These are phyloP conservation scores for Thalassaphorura encarpata DNA, from an alignment of 1,140 invertebrate genomes.

Conservation along the genomic window DNA sequence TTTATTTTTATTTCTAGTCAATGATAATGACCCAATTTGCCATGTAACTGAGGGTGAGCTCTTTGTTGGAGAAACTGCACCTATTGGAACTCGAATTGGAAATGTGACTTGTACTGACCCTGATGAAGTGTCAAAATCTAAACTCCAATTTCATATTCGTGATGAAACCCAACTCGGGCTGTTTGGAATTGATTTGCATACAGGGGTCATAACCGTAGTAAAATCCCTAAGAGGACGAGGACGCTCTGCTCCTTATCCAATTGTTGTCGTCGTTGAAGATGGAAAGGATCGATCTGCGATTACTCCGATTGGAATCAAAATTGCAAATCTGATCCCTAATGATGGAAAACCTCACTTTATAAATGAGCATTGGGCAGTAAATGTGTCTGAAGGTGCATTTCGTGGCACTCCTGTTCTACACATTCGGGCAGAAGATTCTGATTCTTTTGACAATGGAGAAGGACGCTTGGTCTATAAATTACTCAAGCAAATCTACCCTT, in stretches of 20 bases:
- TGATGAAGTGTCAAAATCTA: conserved; percentile 46
- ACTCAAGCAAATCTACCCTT: conserved; percentile 28
- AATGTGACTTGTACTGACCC: conserved; percentile 70
- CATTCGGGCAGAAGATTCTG: conserved; percentile 65
- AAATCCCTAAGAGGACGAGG: conserved; percentile 62
- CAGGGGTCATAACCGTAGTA: conserved; percentile 54
- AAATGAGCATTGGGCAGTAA: conserved; percentile 22
- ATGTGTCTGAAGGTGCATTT: conserved; percentile 51
- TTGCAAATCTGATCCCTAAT: conserved; percentile 71
- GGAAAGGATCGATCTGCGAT: conserved; percentile 50
- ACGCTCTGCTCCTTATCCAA: conserved; percentile 57
- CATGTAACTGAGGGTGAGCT: conserved; percentile 35
- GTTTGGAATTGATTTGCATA: conserved; percentile 55
- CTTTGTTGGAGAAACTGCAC: conserved; percentile 40
- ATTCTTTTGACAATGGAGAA: conserved; percentile 37
- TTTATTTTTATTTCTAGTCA: conserved; percentile 55
- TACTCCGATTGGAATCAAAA: conserved; percentile 55
- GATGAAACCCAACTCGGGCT: conserved; percentile 41
- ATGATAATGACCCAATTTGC: conserved; percentile 62
- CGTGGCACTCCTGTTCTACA: conserved; percentile 63
- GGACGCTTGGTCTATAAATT: conserved; percentile 19
- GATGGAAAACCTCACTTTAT: conserved; percentile 65
- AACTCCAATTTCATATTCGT: conserved; percentile 28
- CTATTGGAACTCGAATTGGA: conserved; percentile 50
- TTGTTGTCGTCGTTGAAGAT: conserved; percentile 59